Evolutionary conservation across 2,888 invertebrate species (phyloP).

Genomic region (Nudaria mundana): DNA sequence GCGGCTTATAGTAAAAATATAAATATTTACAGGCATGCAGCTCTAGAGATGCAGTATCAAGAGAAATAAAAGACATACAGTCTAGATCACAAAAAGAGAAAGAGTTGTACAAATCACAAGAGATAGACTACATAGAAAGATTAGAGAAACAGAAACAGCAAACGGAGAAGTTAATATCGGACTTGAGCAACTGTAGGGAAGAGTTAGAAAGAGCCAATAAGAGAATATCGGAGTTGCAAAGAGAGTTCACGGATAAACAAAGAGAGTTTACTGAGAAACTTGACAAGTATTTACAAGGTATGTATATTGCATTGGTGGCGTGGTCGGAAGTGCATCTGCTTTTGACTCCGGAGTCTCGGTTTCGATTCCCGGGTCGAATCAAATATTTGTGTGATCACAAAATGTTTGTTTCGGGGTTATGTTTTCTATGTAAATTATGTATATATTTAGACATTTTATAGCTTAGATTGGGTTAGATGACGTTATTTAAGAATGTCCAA

Average conservation of each 20-base stretch:
- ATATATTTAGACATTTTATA: no score
- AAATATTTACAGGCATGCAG: conserved; percentile 76
- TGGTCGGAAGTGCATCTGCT: no score
- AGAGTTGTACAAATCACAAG: conserved; percentile 60
- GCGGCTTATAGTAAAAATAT: no score
- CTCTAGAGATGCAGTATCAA: conserved; percentile 79
- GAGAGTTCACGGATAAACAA: conserved; percentile 77
- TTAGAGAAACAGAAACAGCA: conserved; percentile 78
- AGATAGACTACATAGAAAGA: conserved; percentile 68
- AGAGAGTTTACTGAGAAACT: conserved; percentile 71
- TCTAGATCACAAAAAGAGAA: conserved; percentile 60
- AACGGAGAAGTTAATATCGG: conserved; percentile 69
- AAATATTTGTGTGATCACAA: no score
- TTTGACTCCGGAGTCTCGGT: no score
- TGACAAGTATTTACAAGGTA: conserved; percentile 66
- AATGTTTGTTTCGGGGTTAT: no score
- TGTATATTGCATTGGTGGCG: background rate
- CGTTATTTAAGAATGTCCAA: no score
- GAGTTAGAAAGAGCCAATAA: conserved; percentile 79
- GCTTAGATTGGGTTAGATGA: background rate
- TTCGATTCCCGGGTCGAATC: no score
- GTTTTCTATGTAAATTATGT: no score
- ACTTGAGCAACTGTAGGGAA: conserved; percentile 69
- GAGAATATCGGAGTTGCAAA: conserved; percentile 79
- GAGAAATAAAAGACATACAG: conserved; percentile 79